phyloP scores from a whole-genome alignment of 1,140 invertebrate genomes.

The Aleiodes sp. region DNA sequence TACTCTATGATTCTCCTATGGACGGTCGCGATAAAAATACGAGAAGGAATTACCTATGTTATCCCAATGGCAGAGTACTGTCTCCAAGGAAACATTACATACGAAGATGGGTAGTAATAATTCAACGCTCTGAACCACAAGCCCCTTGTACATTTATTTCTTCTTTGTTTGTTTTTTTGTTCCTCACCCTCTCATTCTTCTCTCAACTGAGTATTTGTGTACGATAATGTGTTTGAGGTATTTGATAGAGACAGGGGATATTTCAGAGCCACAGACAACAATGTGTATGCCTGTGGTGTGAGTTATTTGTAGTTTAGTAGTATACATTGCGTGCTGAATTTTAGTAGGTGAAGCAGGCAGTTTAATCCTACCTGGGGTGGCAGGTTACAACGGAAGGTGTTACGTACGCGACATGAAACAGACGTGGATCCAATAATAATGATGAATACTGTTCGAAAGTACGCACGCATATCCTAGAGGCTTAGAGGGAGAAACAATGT shows the following conservation, averaged over 20 bases:
- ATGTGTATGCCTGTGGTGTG: neutral
- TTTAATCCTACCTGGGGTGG: neutral
- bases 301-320: neutral
- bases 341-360: neutral
- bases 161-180: neutral
- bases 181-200: neutral
- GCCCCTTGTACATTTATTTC: neutral
- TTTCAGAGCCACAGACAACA: too few species aligned
- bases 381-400: neutral
- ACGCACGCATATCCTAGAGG: neutral
- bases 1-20: neutral
- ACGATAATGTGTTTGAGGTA: neutral
- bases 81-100: neutral
- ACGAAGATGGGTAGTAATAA: neutral
- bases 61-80: neutral
- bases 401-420: neutral
- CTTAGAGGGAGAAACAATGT: too few species aligned
- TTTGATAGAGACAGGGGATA: neutral
- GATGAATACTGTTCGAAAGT: neutral
- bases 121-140: neutral
- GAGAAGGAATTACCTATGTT: neutral
- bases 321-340: neutral
- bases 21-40: neutral
- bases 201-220: neutral
- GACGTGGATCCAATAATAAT: slow-evolving; percentile 8